Base-by-base conservation (phyloP, 2,113 vertebrate genomes). In the Paradisaea rubra region DNA sequence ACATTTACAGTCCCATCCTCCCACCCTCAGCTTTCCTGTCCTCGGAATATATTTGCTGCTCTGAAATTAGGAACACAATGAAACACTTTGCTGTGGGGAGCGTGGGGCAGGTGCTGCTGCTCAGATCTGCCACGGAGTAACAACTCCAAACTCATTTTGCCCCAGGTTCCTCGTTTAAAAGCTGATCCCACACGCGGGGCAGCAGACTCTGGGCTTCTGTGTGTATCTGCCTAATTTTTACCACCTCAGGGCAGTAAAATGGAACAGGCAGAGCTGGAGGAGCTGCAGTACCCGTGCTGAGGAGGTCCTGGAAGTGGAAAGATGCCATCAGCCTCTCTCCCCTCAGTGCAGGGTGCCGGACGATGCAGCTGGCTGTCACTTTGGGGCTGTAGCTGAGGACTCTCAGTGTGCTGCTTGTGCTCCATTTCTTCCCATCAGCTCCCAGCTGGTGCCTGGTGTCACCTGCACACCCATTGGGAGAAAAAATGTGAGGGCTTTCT, bases 351-450 rank as follows among this genome's bases (percentile, higher is more conserved):
- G 11, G 33, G 81, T 98, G 98, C 17, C 5, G 96, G 27, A 98
- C 1, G 2, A 97, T 8, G 60, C 98, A 98, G 56, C 57, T 90
- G 54, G 80, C 91, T 3, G 81, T 77, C 4, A 88, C 93, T 4
- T 30, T 25, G 49, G 33, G 73, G 56, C 65, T 4, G 0, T 86
- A 85, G 0, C 93, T 41, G 0, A 80, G 95, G 53, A 98, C 65
- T 5, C 22, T 60, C 61, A 98, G 73, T 0, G 8, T 88, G 91
- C 98, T 98, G 88, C 78, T 95, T 1, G 96, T 92, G 49, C 91
- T 96, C 81, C 96, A 98, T 41, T 87, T 97, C 85, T 96, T 97
- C 52, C 96, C 94, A 27, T 96, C 94, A 3, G n/a, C 52, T 88
- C 97, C 96, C 72, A 95, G 88, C 28, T 50, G 60, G 83, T 97